These are phyloP conservation scores for Chinchilla lanigera DNA, from an alignment of 2,113 vertebrate species.

Conservation along the genomic window DNA sequence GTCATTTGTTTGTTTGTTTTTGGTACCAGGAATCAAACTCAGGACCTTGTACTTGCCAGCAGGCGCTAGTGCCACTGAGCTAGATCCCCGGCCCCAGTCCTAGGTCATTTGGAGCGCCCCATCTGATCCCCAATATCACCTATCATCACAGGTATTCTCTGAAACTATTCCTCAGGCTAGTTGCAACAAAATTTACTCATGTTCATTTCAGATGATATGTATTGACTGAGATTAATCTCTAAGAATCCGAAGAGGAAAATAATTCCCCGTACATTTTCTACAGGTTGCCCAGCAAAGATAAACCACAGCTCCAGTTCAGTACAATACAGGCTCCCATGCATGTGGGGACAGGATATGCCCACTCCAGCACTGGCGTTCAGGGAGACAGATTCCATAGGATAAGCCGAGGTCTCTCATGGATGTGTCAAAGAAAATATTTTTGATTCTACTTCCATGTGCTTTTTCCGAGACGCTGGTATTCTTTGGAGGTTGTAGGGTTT, in stretches of 20 bases:
- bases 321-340: fast-evolving
- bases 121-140: neutral
- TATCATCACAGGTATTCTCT: neutral
- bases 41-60: no score
- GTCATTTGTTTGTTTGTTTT: no score
- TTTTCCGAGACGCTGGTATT: neutral
- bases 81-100: neutral
- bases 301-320: neutral
- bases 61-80: no score
- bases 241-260: neutral
- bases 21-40: no score
- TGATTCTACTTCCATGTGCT: neutral
- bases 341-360: fast-evolving
- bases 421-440: neutral
- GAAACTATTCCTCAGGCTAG: neutral
- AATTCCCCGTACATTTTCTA: neutral
- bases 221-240: neutral
- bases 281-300: neutral
- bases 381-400: neutral
- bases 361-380: neutral
- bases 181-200: neutral
- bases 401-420: neutral
- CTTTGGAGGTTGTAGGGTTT: neutral
- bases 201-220: neutral
- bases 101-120: neutral